These are phyloP conservation scores for Coptodon bakossiorum DNA, from an alignment of 2,113 vertebrate species.

Conservation along the genomic window DNA sequence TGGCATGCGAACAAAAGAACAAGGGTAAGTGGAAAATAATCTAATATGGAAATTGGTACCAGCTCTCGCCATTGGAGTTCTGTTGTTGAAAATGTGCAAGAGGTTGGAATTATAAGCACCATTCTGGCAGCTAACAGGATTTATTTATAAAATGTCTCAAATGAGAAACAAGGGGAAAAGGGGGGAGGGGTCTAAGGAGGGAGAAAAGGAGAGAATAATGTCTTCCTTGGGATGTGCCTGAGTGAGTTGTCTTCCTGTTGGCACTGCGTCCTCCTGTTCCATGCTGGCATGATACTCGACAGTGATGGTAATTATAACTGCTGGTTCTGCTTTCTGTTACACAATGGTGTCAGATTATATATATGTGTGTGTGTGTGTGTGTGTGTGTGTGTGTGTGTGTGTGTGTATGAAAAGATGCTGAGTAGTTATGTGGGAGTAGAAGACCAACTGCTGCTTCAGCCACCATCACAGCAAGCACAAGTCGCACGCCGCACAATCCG, in stretches of 20 bases:
- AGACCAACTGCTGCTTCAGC: conserved; percentile 30
- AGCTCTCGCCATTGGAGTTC: not conserved
- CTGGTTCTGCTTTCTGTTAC: not conserved
- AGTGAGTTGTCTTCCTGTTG: conserved; percentile 3
- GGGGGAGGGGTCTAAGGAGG: not conserved
- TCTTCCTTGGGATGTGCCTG: not conserved
- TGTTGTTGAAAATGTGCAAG: conserved; percentile 16
- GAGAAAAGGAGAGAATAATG: not conserved
- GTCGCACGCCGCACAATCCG: not conserved
- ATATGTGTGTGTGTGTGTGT: not conserved
- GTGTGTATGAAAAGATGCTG: conserved; percentile 3
- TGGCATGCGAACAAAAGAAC: not conserved
- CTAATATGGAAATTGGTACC: not conserved
- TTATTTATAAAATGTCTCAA: conserved; percentile 32
- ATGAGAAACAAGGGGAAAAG: not conserved
- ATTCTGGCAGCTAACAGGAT: conserved; percentile 26
- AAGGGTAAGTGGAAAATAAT: not conserved
- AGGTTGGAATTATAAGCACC: not conserved
- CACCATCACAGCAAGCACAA: not conserved
- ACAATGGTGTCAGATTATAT: conserved; percentile 9
- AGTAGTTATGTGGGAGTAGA: not conserved
- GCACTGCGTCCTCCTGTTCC: not conserved
- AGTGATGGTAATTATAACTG: conserved; percentile 36
- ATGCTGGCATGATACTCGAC: not conserved
- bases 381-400: not conserved